Conservation (phyloP, 2,797 vertebrate species). For the Pseudomugil gertrudae region DNA sequence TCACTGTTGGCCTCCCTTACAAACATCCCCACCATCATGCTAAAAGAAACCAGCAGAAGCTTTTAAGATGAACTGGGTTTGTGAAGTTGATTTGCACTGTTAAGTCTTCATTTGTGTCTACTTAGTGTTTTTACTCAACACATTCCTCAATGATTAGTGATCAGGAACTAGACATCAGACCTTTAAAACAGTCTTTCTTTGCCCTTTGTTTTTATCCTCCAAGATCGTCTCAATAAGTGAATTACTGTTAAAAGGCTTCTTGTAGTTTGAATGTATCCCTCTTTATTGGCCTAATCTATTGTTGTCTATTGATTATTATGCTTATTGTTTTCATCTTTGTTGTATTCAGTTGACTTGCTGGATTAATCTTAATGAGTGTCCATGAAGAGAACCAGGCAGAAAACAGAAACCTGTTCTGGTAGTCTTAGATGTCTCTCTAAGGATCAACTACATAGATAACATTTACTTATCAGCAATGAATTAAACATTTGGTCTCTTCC, state of each 20-base stretch:
- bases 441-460: constrained; percentile 40
- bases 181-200: background rate
- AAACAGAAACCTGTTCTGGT: constrained; percentile 11
- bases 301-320: background rate
- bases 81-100: background rate
- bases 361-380: constrained; percentile 16
- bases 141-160: background rate
- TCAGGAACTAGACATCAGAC: background rate
- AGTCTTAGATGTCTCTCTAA: constrained; percentile 23
- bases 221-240: background rate
- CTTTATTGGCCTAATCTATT: background rate
- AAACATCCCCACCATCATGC: background rate
- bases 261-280: background rate
- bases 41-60: constrained; percentile 3
- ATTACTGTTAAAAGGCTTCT: constrained; percentile 1
- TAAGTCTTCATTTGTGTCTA: background rate
- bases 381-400: constrained; percentile 21
- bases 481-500: background rate
- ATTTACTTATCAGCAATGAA: constrained; percentile 27
- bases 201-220: background rate
- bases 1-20: background rate
- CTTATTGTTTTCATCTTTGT: background rate
- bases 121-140: background rate
- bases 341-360: background rate
- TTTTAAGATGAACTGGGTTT: background rate